Conservation (phyloP, 2,888 invertebrate genomes). For the Tinea semifulvella region DNA sequence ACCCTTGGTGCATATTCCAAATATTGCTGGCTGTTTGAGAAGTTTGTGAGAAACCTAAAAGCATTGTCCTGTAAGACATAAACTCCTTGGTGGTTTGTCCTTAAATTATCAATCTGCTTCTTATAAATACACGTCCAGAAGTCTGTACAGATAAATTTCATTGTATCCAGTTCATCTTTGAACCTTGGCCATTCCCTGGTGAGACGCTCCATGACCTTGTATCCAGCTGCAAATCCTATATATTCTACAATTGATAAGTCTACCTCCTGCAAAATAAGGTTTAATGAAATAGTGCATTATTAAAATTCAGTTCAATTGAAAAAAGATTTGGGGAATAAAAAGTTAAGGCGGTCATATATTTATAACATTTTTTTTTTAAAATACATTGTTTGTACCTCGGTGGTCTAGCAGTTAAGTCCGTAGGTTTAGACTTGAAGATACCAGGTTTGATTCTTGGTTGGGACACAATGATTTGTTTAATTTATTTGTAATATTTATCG, state of each 20-base stretch:
- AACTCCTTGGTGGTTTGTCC: conserved; percentile 98
- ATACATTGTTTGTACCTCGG: too few species aligned
- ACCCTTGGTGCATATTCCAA: conserved; percentile 90
- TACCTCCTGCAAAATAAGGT: conserved; percentile 63
- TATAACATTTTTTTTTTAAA: too few species aligned
- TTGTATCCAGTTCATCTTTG: conserved; percentile 96
- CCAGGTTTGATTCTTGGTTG: too few species aligned
- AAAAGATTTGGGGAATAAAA: too few species aligned
- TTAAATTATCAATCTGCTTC: conserved; percentile 96
- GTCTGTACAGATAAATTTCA: conserved; percentile 99
- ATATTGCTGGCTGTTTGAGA: conserved; percentile 91
- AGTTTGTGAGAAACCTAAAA: conserved; percentile 88
- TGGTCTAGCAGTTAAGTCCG: too few species aligned
- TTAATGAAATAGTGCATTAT: too few species aligned
- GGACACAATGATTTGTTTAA: too few species aligned
- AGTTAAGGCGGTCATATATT: too few species aligned
- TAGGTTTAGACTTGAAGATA: too few species aligned
- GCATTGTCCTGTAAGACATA: conserved; percentile 97
- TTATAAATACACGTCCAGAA: conserved; percentile 98
- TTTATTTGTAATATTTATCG: too few species aligned
- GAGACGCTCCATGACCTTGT: conserved; percentile 83
- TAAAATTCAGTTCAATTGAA: too few species aligned
- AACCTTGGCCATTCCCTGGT: conserved; percentile 94
- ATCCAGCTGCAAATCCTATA: conserved; percentile 86
- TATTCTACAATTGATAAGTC: conserved; percentile 82